A percentile compares a stretch with the other conserved stretches of the same genome.
phyloP scores from a whole-genome alignment of 2,113 vertebrate genomes.

The Gnathonemus longibarbis region DNA sequence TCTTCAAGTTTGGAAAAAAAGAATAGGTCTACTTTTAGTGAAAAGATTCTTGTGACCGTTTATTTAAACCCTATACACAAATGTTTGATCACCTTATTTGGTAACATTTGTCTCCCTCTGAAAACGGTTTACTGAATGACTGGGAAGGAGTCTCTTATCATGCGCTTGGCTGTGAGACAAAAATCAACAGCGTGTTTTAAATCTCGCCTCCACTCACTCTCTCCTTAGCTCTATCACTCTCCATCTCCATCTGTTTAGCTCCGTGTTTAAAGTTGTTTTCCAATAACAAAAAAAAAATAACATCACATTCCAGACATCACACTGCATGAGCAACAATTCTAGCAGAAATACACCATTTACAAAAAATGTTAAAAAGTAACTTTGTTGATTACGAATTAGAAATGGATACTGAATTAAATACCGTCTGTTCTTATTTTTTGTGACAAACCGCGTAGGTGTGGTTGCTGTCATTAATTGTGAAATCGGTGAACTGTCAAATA shows the following conservation, averaged over 20 bases:
- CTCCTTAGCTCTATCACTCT: background rate
- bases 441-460: background rate
- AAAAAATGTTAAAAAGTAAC: background rate
- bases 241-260: background rate
- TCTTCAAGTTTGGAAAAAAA: slow-evolving; percentile 72
- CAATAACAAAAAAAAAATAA: background rate
- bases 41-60: slow-evolving; percentile 45
- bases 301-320: background rate
- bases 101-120: slow-evolving; percentile 25
- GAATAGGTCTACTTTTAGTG: slow-evolving; percentile 34
- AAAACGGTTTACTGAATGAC: background rate
- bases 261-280: background rate
- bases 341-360: background rate
- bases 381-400: background rate
- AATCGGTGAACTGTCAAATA: slow-evolving; percentile 84
- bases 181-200: background rate
- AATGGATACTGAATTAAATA: background rate
- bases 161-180: background rate
- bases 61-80: slow-evolving; percentile 36
- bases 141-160: background rate
- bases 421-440: background rate
- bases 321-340: background rate
- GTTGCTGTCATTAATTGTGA: slow-evolving; percentile 74
- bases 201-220: background rate
- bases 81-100: slow-evolving; percentile 40